Evolutionary conservation across 2,888 invertebrate genomes (phyloP).

Genomic region (Drosophila paranaensis): DNA sequence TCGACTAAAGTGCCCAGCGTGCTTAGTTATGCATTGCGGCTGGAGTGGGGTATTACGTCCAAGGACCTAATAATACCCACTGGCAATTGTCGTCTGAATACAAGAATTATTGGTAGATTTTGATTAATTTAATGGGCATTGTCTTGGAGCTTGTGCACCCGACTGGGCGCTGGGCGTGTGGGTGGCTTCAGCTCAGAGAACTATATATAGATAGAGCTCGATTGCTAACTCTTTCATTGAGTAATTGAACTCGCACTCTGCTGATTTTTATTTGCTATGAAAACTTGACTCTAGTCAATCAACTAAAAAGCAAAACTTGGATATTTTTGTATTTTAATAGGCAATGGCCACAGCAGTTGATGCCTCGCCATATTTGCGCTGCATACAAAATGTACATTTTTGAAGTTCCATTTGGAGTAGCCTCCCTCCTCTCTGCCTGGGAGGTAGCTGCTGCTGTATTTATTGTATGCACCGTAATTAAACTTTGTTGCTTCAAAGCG

Average conservation of each 20-base stretch:
- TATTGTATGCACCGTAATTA: slow-evolving; percentile 68
- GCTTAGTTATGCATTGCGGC: slow-evolving; percentile 53
- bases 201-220: background rate
- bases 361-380: slow-evolving; percentile 46
- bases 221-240: background rate
- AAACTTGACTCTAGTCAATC: slow-evolving; percentile 7
- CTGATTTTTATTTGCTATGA: slow-evolving; percentile 3
- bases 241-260: background rate
- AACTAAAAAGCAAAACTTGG: slow-evolving; percentile 1
- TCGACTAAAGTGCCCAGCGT: slow-evolving; percentile 37
- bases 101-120: slow-evolving; percentile 39
- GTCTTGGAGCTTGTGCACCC: slow-evolving; percentile 1
- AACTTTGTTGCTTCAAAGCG: slow-evolving; percentile 77
- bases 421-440: no score
- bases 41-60: slow-evolving; percentile 9
- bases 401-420: slow-evolving; percentile 42
- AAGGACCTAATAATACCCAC: slow-evolving; percentile 27
- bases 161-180: no score
- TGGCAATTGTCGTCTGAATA: slow-evolving; percentile 31
- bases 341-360: slow-evolving; percentile 5
- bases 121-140: slow-evolving; percentile 57
- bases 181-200: background rate
- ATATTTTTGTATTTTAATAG: slow-evolving; percentile 36
- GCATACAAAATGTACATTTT: slow-evolving; percentile 61
- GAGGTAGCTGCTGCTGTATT: slow-evolving; percentile 18